A percentile compares a stretch with the other conserved stretches of the same genome.
Conservation (phyloP, 2,797 vertebrate genomes). For the Enteromius radiatus region DNA sequence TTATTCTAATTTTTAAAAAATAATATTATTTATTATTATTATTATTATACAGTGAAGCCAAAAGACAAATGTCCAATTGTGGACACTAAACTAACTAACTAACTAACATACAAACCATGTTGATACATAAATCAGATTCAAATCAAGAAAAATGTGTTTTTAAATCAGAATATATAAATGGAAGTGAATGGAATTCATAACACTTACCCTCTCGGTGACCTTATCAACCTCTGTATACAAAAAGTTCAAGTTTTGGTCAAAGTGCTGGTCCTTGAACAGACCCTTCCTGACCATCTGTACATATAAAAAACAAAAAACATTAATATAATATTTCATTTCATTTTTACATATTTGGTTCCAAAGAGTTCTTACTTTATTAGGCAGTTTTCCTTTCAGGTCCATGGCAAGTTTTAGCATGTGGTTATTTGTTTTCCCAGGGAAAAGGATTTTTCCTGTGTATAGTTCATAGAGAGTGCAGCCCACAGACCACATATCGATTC, state of each 20-base stretch:
- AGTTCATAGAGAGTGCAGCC: slow-evolving; percentile 98
- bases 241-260: slow-evolving; percentile 99
- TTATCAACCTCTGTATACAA: slow-evolving; percentile 99
- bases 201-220: slow-evolving; percentile 97
- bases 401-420: slow-evolving; percentile 99
- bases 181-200: neutral
- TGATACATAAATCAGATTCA: neutral
- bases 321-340: neutral
- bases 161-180: neutral
- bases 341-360: neutral
- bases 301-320: slow-evolving; percentile 28
- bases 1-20: too few species aligned
- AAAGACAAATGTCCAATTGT: neutral
- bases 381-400: slow-evolving; percentile 99
- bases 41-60: neutral
- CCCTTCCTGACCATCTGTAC: slow-evolving; percentile 99
- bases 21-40: neutral
- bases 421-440: slow-evolving; percentile 98
- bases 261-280: slow-evolving; percentile 99
- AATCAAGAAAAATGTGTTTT: neutral
- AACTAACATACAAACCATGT: neutral
- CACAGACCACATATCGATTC: slow-evolving; percentile 99
- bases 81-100: too few species aligned
- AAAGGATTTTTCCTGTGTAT: slow-evolving; percentile 97
- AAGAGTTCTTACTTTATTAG: slow-evolving; percentile 89